These are phyloP conservation scores for Cavia porcellus DNA, from an alignment of 2,113 vertebrate species.

Conservation along the genomic window DNA sequence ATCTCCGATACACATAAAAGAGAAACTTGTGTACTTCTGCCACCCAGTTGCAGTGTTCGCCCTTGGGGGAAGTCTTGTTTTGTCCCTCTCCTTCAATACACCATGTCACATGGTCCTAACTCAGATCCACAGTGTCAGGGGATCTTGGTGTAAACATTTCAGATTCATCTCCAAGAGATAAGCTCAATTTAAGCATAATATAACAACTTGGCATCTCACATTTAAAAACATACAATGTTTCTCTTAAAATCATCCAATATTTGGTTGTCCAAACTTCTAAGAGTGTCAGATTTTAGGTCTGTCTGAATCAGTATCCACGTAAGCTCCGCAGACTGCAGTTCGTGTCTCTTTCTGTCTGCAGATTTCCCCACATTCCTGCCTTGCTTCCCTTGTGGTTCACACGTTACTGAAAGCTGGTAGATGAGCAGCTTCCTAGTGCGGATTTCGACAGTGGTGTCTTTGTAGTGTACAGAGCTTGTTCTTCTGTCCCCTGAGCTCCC, in stretches of 20 bases:
- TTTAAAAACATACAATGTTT: background rate
- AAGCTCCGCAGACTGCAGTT: too few species aligned
- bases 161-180: background rate
- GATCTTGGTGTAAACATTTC: background rate
- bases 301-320: background rate
- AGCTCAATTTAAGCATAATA: background rate
- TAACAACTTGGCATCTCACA: background rate
- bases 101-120: background rate
- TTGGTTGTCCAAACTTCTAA: background rate
- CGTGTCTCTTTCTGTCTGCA: background rate
- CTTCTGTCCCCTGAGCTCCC: background rate
- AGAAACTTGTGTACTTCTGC: accelerated
- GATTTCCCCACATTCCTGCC: background rate
- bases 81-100: background rate
- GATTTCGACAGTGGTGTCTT: background rate
- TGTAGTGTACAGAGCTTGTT: background rate
- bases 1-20: background rate
- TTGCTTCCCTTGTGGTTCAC: accelerated
- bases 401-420: background rate
- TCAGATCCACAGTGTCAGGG: background rate
- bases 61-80: background rate
- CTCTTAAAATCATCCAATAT: background rate
- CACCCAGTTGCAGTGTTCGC: too few species aligned
- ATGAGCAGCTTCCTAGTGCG: background rate
- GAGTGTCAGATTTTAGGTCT: background rate